These are phyloP conservation scores for Rafetus swinhoei DNA, from an alignment of 2,113 vertebrate species.

Conservation along the genomic window DNA sequence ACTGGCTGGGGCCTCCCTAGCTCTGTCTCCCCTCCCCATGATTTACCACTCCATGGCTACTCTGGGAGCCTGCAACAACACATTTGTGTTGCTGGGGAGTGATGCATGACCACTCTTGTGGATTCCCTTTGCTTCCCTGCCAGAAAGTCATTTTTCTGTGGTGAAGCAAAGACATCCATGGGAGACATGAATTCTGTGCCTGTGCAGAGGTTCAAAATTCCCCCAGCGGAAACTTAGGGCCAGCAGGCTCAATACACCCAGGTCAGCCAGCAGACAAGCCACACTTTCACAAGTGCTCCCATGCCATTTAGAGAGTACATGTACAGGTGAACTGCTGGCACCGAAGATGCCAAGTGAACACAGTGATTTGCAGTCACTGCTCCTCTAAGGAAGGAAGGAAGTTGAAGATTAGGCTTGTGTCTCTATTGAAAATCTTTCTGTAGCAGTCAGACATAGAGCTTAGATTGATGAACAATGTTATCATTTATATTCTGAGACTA, in stretches of 20 bases:
- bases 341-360: background rate
- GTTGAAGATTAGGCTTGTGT: background rate
- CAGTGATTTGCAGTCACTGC: too few relatives aligned
- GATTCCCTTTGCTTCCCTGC: too few relatives aligned
- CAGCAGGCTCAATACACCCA: background rate
- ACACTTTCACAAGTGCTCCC: background rate
- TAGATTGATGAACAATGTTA: background rate
- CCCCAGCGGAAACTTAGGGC: too few relatives aligned
- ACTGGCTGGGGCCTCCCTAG: too few relatives aligned
- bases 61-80: too few relatives aligned
- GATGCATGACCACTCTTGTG: too few relatives aligned
- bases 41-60: too few relatives aligned
- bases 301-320: background rate
- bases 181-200: too few relatives aligned
- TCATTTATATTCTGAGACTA: background rate
- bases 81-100: too few relatives aligned
- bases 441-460: background rate
- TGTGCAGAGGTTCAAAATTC: too few relatives aligned
- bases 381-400: background rate
- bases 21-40: too few relatives aligned
- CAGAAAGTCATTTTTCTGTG: fast-evolving
- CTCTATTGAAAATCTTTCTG: background rate
- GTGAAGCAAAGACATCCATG: too few relatives aligned
- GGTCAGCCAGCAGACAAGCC: background rate
- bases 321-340: background rate